These are phyloP conservation scores for Corella eumyota DNA, from an alignment of 23 tunicate species.

Conservation along the genomic window DNA sequence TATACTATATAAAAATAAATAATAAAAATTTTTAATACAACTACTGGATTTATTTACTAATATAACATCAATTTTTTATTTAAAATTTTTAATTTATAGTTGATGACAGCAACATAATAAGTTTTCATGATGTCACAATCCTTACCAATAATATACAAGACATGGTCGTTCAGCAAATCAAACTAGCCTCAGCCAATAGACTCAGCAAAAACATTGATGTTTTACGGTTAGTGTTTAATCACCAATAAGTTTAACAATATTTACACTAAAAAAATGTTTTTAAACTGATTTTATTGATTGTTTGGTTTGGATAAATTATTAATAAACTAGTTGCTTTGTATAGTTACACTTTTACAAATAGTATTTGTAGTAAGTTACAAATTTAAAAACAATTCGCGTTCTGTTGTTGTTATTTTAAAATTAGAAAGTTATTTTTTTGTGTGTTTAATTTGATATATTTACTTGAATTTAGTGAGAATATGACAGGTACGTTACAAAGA, in stretches of 20 bases:
- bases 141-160: constrained; percentile 27
- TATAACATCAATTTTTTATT: too few species aligned
- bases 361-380: too few species aligned
- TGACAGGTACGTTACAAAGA: constrained; percentile 35
- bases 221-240: constrained; percentile 8
- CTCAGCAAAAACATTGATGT: constrained; percentile 22
- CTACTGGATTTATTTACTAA: background rate
- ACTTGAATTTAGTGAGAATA: constrained; percentile 22
- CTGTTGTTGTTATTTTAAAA: too few species aligned
- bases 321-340: too few species aligned
- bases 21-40: background rate
- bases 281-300: too few species aligned
- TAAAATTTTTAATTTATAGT: too few species aligned
- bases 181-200: constrained; percentile 34
- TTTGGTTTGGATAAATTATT: too few species aligned
- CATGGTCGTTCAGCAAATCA: constrained; percentile 35
- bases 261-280: background rate
- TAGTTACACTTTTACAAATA: too few species aligned
- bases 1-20: background rate
- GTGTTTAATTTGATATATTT: background rate
- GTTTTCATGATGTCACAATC: background rate
- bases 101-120: background rate
- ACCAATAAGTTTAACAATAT: background rate
- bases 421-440: background rate
- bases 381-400: too few species aligned